These are phyloP conservation scores for Spheniscus humboldti DNA, from an alignment of 2,797 vertebrate genomes.

Conservation along the genomic window DNA sequence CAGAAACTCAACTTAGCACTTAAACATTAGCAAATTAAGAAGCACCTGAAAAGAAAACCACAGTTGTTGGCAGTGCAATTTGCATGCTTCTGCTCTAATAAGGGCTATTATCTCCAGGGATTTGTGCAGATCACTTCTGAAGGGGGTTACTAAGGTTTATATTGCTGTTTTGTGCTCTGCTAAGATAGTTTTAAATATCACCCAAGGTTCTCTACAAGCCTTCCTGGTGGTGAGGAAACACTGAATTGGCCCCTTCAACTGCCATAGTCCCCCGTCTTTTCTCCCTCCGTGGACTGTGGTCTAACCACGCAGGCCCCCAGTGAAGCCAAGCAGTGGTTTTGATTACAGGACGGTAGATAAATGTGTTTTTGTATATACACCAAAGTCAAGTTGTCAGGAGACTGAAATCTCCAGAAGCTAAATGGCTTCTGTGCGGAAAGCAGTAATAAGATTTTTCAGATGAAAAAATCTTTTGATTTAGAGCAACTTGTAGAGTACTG, in stretches of 20 bases:
- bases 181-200: neutral
- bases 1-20: neutral
- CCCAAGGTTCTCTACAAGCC: neutral
- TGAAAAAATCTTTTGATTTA: neutral
- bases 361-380: neutral
- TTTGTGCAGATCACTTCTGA: neutral
- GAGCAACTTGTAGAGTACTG: neutral
- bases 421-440: neutral
- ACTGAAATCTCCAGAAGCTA: neutral
- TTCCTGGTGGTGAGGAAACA: neutral
- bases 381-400: neutral
- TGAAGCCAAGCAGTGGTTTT: neutral
- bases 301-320: neutral
- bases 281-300: neutral
- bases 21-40: neutral
- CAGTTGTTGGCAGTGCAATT: neutral
- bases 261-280: neutral
- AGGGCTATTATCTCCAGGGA: neutral
- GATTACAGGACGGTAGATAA: neutral
- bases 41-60: neutral
- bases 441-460: neutral
- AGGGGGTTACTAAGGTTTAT: neutral
- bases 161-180: neutral
- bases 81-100: slow-evolving; percentile 2
- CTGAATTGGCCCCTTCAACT: neutral